phyloP scores from a whole-genome alignment of 2,888 invertebrate genomes.

The Hyppa rectilinea region DNA sequence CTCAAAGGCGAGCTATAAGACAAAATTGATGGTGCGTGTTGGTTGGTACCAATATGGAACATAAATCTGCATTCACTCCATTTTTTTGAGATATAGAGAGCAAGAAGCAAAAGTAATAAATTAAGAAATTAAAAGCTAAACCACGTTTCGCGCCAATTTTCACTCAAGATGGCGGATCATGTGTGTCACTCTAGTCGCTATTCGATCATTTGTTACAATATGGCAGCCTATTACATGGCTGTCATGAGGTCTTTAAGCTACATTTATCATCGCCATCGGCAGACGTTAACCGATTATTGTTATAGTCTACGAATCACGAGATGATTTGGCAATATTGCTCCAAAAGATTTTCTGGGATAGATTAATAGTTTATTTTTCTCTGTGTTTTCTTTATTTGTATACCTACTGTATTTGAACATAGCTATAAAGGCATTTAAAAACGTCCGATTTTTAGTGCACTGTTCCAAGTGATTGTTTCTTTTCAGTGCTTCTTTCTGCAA shows the following conservation, averaged over 20 bases:
- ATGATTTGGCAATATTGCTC: slow-evolving; percentile 14
- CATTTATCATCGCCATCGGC: slow-evolving; percentile 68
- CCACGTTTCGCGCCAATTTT: slow-evolving; percentile 66
- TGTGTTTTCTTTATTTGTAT: slow-evolving; percentile 1
- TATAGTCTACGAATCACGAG: slow-evolving; percentile 23
- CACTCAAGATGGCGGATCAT: slow-evolving; percentile 61
- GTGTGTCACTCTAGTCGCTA: slow-evolving; percentile 60
- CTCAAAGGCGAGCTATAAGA: not conserved
- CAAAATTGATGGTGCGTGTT: not conserved
- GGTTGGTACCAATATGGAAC: not conserved
- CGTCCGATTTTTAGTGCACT: not conserved
- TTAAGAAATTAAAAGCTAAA: slow-evolving; percentile 71
- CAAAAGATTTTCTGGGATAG: slow-evolving; percentile 11
- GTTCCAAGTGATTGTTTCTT: not conserved
- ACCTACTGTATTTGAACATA: not conserved
- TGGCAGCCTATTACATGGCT: slow-evolving; percentile 75
- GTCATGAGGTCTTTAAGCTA: slow-evolving; percentile 57
- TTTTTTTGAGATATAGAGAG: not conserved
- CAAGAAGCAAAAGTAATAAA: slow-evolving; percentile 58
- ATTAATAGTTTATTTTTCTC: not conserved
- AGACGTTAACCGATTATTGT: slow-evolving; percentile 50
- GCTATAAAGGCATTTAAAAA: not conserved
- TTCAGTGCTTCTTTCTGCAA: not conserved
- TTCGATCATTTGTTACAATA: slow-evolving; percentile 75
- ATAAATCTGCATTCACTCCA: not conserved